Conservation (phyloP, 2,888 invertebrate genomes). For the Rhamnusium bicolor region DNA sequence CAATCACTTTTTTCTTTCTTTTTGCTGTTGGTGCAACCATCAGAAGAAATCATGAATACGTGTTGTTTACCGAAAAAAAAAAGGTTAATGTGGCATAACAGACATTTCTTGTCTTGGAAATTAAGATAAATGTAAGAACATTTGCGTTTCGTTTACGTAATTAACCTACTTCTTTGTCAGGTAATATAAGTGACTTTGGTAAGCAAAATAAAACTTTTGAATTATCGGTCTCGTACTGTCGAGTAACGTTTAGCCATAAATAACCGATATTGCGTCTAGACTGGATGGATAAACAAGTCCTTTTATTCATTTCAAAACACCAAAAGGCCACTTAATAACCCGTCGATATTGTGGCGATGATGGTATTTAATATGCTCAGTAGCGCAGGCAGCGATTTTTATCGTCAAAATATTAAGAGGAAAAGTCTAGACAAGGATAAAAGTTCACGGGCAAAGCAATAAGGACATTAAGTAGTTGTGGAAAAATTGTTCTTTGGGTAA, state of each 20-base stretch:
- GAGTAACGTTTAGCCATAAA: not conserved
- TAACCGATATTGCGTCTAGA: constrained; percentile 10
- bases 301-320: constrained; percentile 1
- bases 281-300: constrained; percentile 7
- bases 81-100: not conserved
- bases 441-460: no score
- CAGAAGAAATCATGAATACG: no score
- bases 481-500: no score
- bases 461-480: no score
- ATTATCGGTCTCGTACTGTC: not conserved
- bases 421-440: not conserved
- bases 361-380: not conserved
- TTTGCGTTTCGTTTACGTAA: not conserved
- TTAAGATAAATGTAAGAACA: constrained; percentile 10
- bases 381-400: not conserved
- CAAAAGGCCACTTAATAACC: not conserved
- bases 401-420: no score
- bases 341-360: not conserved
- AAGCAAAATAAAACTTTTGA: not conserved
- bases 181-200: not conserved
- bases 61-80: no score
- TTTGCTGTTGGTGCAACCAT: no score
- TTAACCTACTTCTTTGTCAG: constrained; percentile 6
- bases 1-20: no score
- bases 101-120: constrained; percentile 1